Evolutionary conservation across 1,140 invertebrate genomes (phyloP), one percentile per base, ranked within the genome.

Genomic region (Trichomalopsis sarcophagae): DNA sequence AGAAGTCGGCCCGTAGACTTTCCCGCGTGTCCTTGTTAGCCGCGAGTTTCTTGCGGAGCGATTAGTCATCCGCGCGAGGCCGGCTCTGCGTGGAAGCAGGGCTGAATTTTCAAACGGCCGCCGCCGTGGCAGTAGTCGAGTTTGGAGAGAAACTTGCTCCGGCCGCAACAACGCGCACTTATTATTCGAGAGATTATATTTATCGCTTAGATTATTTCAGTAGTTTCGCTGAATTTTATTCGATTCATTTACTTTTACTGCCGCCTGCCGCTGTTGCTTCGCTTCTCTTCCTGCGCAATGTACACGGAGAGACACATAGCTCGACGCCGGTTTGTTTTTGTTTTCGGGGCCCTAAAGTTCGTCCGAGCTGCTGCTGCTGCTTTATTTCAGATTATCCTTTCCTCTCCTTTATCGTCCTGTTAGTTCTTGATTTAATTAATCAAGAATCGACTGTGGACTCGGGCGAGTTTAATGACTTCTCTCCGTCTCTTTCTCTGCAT

Each of bases 1-100:
- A 76, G 74, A 84, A 78, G 74, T 84, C 75, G 76, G 23, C 55
- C 55, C 55, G 55, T 62, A 62, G 27, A 27, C 62, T 62, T 21
- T 75, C 74, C 33, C 66, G 68, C 21, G n/a, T 23, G 82, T 73
- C 68, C 82, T 84, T 73, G 82, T 84, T 84, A 84, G 66, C 76
- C 27, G 30, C 21, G 82, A 84, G 82, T 84, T 84, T 84, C 82
- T 79, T 55, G 82, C 21, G 23, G 7, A 78, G 75, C 82, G 76
- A 84, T 84, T 84, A 84, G 82, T 84, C 82, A 84, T 84, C 82
- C 44, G 44, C 7, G 62, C 33, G 4, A 14, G 62, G 27, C 11
- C n/a, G 4, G 36, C 62, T 21, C 33, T 4, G 23, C 7, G 23
- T 33, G 36, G 13, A 14, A 74, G 71, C 14, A 14, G 40, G 7